phyloP scores from a whole-genome alignment of 2,888 invertebrate genomes.

The Labia minor region DNA sequence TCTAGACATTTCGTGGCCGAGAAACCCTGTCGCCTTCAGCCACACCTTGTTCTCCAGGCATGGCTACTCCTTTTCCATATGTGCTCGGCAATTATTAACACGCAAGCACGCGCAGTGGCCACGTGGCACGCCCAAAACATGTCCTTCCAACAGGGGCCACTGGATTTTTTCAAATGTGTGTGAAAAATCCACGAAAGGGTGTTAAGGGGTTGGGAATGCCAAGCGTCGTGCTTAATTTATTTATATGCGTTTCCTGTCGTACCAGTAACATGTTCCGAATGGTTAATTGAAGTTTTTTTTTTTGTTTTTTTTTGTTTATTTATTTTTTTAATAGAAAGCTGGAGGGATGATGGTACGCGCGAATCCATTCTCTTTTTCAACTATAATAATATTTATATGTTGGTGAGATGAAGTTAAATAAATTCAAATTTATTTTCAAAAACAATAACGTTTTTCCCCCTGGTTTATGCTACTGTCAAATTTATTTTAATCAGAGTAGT shows the following conservation, averaged over 20 bases:
- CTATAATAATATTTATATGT: constrained; percentile 9
- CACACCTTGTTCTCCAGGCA: background rate
- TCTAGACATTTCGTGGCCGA: background rate
- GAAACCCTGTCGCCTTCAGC: background rate
- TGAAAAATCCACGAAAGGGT: background rate
- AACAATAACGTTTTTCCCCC: background rate
- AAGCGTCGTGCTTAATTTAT: background rate
- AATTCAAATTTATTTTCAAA: background rate
- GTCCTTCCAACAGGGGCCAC: background rate
- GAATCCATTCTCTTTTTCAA: background rate
- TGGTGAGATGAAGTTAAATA: background rate
- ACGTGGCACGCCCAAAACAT: constrained; percentile 13
- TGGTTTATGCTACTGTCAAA: no score
- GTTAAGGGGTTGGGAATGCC: background rate
- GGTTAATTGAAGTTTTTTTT: background rate
- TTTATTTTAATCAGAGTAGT: no score
- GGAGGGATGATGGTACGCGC: background rate
- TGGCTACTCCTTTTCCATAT: background rate
- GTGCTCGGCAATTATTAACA: constrained; percentile 1
- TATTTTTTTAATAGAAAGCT: background rate
- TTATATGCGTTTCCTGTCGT: background rate
- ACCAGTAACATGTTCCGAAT: background rate
- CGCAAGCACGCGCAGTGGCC: background rate
- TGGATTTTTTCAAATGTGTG: background rate
- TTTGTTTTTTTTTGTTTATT: no score